Evolutionary conservation across 1,140 invertebrate genomes (phyloP).

Genomic region (Propsilocerus akamusi): DNA sequence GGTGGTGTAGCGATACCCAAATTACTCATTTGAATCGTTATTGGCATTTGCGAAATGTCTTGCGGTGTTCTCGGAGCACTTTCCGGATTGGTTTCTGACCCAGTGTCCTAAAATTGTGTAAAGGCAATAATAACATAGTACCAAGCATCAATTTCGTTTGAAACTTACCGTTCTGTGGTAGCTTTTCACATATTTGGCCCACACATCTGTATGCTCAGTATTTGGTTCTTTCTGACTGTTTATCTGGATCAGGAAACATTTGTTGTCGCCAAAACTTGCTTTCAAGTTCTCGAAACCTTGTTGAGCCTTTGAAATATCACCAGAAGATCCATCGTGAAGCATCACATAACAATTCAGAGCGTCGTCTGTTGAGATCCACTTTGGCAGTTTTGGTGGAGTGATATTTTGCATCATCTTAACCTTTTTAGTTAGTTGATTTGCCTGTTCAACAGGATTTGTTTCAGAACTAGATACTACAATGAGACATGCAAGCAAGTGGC

Average conservation of each 20-base stretch:
- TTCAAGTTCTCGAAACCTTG: slow-evolving; percentile 25
- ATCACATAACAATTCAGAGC: slow-evolving; percentile 80
- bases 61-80: slow-evolving; percentile 40
- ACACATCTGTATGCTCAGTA: slow-evolving; percentile 54
- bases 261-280: slow-evolving; percentile 59
- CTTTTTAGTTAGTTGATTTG: slow-evolving; percentile 55
- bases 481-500: slow-evolving; percentile 80
- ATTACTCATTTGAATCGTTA: slow-evolving; percentile 15
- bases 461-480: slow-evolving; percentile 71
- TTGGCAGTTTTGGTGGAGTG: slow-evolving; percentile 56
- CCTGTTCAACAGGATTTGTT: slow-evolving; percentile 57
- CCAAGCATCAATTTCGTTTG: too few species aligned
- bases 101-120: slow-evolving; percentile 19
- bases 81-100: slow-evolving; percentile 37
- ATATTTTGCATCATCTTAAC: slow-evolving; percentile 59
- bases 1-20: background rate
- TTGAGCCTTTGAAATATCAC: slow-evolving; percentile 15
- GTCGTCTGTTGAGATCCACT: slow-evolving; percentile 74
- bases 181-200: slow-evolving; percentile 57
- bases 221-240: slow-evolving; percentile 47
- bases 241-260: slow-evolving; percentile 74
- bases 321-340: slow-evolving; percentile 51
- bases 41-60: slow-evolving; percentile 31
- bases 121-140: too few species aligned
- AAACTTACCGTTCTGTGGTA: slow-evolving; percentile 28